Percentiles rank a stretch among this genome's conserved stretches.
Evolutionary conservation across 2,888 invertebrate genomes (phyloP).

Genomic region (Ceraclea dissimilis): DNA sequence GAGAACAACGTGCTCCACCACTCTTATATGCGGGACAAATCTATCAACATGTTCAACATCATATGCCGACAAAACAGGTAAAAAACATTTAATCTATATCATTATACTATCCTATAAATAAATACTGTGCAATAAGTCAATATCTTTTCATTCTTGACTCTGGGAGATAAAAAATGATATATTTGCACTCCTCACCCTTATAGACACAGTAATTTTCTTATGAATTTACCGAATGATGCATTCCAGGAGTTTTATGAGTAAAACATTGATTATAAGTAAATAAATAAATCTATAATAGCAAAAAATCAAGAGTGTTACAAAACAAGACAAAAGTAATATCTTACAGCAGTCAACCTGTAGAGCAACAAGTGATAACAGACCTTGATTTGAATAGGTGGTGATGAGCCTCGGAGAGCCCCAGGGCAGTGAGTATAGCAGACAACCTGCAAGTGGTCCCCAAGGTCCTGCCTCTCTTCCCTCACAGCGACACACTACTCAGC

Average conservation of each 20-base stretch:
- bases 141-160: too few relatives aligned
- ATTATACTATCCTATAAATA: background rate
- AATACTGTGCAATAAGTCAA: background rate
- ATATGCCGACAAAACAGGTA: slow-evolving; percentile 32
- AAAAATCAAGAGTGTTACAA: too few relatives aligned
- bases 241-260: too few relatives aligned
- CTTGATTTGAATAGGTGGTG: background rate
- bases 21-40: slow-evolving; percentile 41
- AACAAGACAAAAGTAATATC: too few relatives aligned
- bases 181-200: too few relatives aligned
- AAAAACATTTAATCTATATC: background rate
- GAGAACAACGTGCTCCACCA: slow-evolving; percentile 40
- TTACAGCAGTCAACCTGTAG: too few relatives aligned
- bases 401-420: slow-evolving; percentile 37
- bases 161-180: too few relatives aligned
- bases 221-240: too few relatives aligned
- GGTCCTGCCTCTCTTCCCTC: slow-evolving; percentile 4
- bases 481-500: slow-evolving; percentile 3
- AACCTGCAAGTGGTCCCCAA: slow-evolving; percentile 2
- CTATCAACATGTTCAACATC: slow-evolving; percentile 31
- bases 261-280: too few relatives aligned
- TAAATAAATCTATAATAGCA: too few relatives aligned
- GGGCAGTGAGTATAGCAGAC: slow-evolving; percentile 38
- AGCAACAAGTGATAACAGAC: too few relatives aligned
- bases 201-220: too few relatives aligned